Evolutionary conservation across 2,888 invertebrate species (phyloP).

Genomic region (Lymantria dispar): DNA sequence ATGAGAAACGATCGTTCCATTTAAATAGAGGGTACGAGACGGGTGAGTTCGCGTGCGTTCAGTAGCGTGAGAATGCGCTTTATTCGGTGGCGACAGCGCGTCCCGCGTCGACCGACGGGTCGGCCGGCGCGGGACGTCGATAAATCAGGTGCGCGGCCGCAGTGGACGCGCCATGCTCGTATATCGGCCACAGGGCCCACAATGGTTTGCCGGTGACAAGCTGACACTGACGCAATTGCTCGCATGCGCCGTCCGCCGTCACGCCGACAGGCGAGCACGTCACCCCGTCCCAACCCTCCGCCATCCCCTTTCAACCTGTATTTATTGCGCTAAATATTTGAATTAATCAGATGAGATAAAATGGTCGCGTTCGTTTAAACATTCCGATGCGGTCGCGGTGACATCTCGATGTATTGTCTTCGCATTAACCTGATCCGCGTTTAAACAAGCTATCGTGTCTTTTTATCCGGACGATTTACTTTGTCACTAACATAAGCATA

Average conservation of each 20-base stretch:
- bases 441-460: constrained; percentile 59
- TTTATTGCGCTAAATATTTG: constrained; percentile 82
- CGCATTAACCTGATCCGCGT: constrained; percentile 58
- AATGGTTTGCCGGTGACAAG: constrained; percentile 69
- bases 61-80: constrained; percentile 81
- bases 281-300: constrained; percentile 45
- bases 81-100: constrained; percentile 73
- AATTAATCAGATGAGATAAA: constrained; percentile 82
- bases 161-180: constrained; percentile 52
- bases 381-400: constrained; percentile 78
- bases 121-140: constrained; percentile 62
- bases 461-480: constrained; percentile 44
- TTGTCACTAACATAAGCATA: constrained; percentile 20
- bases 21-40: constrained; percentile 73
- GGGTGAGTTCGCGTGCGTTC: constrained; percentile 78
- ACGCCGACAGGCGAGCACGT: constrained; percentile 48
- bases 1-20: constrained; percentile 80
- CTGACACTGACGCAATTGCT: constrained; percentile 76
- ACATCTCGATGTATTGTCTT: constrained; percentile 80
- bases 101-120: constrained; percentile 34
- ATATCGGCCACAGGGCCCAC: constrained; percentile 67
- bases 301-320: constrained; percentile 46
- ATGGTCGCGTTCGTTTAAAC: constrained; percentile 73
- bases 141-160: constrained; percentile 71
- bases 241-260: constrained; percentile 65